Percentiles rank a stretch among this genome's conserved stretches.
phyloP scores from a whole-genome alignment of 2,113 vertebrate species.

The Fulmarus glacialis region DNA sequence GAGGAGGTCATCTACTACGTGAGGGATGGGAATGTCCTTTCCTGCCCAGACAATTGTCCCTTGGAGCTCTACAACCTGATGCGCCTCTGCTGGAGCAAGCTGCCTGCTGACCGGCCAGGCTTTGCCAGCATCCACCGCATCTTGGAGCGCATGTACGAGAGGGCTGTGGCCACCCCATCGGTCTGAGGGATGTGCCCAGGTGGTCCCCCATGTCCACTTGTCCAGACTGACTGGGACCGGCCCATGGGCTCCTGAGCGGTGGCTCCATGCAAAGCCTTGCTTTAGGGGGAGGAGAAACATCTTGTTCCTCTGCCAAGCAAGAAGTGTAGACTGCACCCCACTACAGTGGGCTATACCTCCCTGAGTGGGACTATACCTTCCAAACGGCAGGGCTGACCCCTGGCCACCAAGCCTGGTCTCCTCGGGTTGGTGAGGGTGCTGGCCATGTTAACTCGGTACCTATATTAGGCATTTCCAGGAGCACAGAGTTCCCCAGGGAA shows the following conservation, averaged over 20 bases:
- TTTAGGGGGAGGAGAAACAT: not conserved
- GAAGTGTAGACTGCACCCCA: not conserved
- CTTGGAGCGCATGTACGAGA: conserved; percentile 91
- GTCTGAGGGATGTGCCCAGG: not conserved
- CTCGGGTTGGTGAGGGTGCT: not conserved
- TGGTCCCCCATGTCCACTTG: rapidly evolving
- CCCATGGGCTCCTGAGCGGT: not conserved
- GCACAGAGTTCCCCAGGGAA: not conserved
- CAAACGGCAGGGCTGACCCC: not conserved
- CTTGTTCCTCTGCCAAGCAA: not conserved
- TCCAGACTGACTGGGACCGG: not conserved
- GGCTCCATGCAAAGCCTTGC: not conserved
- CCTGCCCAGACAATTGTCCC: conserved; percentile 90
- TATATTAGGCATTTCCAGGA: not conserved
- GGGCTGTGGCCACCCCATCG: conserved; percentile 43
- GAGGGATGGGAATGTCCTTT: conserved; percentile 92
- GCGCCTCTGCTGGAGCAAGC: conserved; percentile 95
- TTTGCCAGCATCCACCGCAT: conserved; percentile 94
- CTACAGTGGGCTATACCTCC: not conserved
- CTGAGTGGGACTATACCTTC: not conserved
- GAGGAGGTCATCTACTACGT: conserved; percentile 98
- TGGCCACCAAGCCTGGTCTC: not conserved
- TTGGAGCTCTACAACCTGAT: conserved; percentile 95
- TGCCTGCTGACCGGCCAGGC: conserved; percentile 87
- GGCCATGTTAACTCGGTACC: not conserved